Base-by-base conservation (phyloP, 2,888 invertebrate genomes). In the Drosophila lacicola region DNA sequence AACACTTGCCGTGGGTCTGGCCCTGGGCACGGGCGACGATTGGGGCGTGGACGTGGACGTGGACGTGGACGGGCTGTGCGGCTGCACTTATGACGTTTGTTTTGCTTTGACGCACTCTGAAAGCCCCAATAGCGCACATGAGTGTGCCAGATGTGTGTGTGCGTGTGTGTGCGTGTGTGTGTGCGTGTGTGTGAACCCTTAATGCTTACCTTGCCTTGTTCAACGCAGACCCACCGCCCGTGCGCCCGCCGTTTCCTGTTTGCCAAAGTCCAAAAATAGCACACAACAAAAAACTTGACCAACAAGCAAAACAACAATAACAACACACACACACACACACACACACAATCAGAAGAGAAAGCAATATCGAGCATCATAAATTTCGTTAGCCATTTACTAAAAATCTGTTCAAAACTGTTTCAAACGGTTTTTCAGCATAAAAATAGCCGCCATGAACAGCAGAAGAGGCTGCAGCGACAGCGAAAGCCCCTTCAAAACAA, bases 21-120 rank as follows among this genome's bases (percentile, higher is more conserved):
- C 17, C 5, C 17, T 42, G 41, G 33, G 13, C 19, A 6, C 3
- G 4, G 33, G 13, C n/a, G 17, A 2, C 17, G 17, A 17, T 17
- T 25, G 10, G 8, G 17, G 17, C 10, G 39, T 8, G 17, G 11
- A 4, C 13, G 42, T 17, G 6, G 42, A 29, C 10, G 39, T 8
- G 17, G 11, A 4, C 13, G 42, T 17, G 6, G 42, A 29, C 29
- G 29, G 29, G 29, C 29, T 29, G 29, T 8, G 66, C 19, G 49
- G 39, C 37, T 50, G 67, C 70, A 61, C 55, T 74, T 78, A 78
- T 86, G 82, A 82, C 87, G 87, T 83, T 79, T 76, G 66, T 69
- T 57, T 76, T 68, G 82, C 76, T 82, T 82, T 84, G 87, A 80
- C 88, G 81, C 86, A 86, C 69, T 80, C 61, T 44, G 45, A 60